A percentile compares a stretch with the other conserved stretches of the same genome.
These are phyloP conservation scores for Euclidia mi DNA, from an alignment of 2,888 invertebrate genomes.

Conservation along the genomic window DNA sequence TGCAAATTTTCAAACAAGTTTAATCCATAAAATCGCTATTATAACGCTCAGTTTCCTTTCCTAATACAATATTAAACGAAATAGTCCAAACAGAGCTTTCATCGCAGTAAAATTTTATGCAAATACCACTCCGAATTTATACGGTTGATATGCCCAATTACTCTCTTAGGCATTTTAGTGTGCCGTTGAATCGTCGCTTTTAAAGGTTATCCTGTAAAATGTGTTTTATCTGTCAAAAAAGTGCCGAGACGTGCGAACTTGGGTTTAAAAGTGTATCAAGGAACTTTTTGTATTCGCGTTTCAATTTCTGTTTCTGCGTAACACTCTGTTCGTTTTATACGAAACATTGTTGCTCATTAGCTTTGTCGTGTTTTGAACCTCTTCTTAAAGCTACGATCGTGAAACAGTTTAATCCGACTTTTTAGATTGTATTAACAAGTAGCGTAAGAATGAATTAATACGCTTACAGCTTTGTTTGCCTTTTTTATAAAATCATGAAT, in stretches of 20 bases:
- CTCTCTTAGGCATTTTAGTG: constrained; percentile 67
- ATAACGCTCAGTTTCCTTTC: constrained; percentile 38
- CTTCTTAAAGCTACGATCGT: constrained; percentile 1
- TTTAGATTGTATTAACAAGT: too few species aligned
- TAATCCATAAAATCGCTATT: constrained; percentile 16
- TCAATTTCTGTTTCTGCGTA: constrained; percentile 39
- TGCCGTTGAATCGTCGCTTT: constrained; percentile 63
- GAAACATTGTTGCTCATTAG: constrained; percentile 40
- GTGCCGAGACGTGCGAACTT: constrained; percentile 60
- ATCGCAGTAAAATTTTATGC: constrained; percentile 70
- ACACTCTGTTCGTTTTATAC: constrained; percentile 33
- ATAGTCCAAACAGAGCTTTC: constrained; percentile 57
- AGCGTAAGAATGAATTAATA: too few species aligned
- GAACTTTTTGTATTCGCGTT: constrained; percentile 58
- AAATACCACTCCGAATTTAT: constrained; percentile 71
- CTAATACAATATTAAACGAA: constrained; percentile 37
- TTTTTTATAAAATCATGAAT: too few species aligned
- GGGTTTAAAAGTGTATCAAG: constrained; percentile 52
- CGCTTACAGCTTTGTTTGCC: too few species aligned
- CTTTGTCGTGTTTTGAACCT: constrained; percentile 34
- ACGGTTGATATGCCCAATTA: constrained; percentile 72
- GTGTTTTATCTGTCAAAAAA: constrained; percentile 56
- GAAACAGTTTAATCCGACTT: not conserved
- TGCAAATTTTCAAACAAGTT: constrained; percentile 23
- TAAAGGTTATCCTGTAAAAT: constrained; percentile 57